Conservation (phyloP, 2,888 invertebrate species). For the Nemoura dubitans region DNA sequence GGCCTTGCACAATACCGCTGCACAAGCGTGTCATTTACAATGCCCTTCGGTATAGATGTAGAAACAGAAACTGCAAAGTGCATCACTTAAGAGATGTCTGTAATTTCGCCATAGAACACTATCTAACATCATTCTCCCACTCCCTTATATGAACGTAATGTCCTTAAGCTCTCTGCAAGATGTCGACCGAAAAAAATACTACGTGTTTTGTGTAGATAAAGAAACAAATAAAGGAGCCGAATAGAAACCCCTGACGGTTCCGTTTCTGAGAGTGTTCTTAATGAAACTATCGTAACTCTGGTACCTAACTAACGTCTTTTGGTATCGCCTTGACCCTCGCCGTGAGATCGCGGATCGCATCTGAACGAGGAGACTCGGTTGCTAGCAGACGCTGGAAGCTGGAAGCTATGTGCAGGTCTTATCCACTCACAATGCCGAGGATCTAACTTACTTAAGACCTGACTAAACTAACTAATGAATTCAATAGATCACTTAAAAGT, state of each 20-base stretch:
- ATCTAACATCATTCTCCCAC: background rate
- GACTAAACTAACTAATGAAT: constrained; percentile 38
- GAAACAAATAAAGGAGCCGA: background rate
- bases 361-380: background rate
- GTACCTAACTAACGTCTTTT: constrained; percentile 23
- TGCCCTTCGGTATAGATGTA: background rate
- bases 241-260: constrained; percentile 5
- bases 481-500: constrained; percentile 41
- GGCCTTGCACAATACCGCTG: background rate
- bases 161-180: background rate
- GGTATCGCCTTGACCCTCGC: constrained; percentile 18
- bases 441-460: constrained; percentile 35
- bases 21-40: background rate
- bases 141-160: background rate
- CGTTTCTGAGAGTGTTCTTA: constrained; percentile 19
- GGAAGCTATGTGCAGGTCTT: constrained; percentile 23
- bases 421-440: constrained; percentile 22
- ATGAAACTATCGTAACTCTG: constrained; percentile 28
- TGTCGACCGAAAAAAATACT: background rate
- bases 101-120: background rate
- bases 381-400: background rate
- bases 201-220: background rate
- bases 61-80: background rate
- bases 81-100: background rate
- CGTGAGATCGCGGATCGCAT: constrained; percentile 21